Evolutionary conservation across 2,888 invertebrate genomes (phyloP), one percentile per base, ranked within the genome.

Genomic region (Papilio protenor): DNA sequence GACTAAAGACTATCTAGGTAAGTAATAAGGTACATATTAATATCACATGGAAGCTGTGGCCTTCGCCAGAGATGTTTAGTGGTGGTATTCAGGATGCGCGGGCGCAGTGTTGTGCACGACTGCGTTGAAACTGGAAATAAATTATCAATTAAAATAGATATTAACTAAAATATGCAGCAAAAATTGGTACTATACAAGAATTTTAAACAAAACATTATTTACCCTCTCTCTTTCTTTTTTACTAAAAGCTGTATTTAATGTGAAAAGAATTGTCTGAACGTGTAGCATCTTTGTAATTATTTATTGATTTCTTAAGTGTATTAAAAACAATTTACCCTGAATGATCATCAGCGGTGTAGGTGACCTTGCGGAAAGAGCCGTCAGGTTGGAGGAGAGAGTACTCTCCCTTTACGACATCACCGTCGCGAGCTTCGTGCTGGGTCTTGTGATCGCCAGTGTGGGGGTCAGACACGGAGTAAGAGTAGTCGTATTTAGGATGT

Each of bases 361-460:
- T 94, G 86, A 94, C 94, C 87, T 94, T 94, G 85, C 94, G 91
- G 93, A 94, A 94, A 81, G 94, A 94, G 81, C 94, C 94, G 80
- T 94, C 94, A 12, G 94, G 94, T 83, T 94, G 94, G 79, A 94
- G 90, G 80, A 94, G 89, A 27, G 94, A 94, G 90, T 94, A 94
- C 79, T 94, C 94, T 83, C 94, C 94, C 87, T 92, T 94, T 79
- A 94, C 94, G 77, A 93, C 91, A 79, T 94, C 94, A 21, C 94
- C 94, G 69, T 94, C 94, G 77, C 94, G 93, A 73, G 87, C 88
- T 83, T 94, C 94, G 79, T 94, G 94, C 86, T 94, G 94, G 81
- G 92, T 93, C 88, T 94, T 94, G 89, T 94, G 94, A 89, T 94
- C 94, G 78, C 94, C 94, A 80, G 94, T 94, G 88, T 94, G 94